Evolutionary conservation across 2,797 vertebrate genomes (phyloP), one percentile per base, ranked within the genome.

Genomic region (Poeciliopsis infans): DNA sequence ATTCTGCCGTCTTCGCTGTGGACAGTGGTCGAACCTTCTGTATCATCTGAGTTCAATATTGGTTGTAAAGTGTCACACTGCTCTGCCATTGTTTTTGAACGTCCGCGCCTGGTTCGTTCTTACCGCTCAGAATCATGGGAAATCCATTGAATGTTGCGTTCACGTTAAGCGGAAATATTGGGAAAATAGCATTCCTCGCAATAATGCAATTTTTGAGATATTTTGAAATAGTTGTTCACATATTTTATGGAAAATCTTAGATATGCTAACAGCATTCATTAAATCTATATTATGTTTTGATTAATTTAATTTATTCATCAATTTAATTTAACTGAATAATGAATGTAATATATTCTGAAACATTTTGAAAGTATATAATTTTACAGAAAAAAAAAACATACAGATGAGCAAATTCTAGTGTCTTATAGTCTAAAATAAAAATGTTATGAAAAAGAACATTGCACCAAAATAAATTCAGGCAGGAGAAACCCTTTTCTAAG

Each of bases 121-220:
- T 36, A 2, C 0, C 75, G 87, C 87, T 80, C 0, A 92, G 95
- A 93, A 94, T 95, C 91, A 95, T 95, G 95, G 95, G 95, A 94
- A 87, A 87, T 20, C 1, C 2, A 41, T 5, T 2, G 43, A 59
- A 28, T 64, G 88, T 1, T 10, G 72, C 83, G 0, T 94, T 93
- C 78, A 88, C 0, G 51, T 18, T 0, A 10, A 66, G 18, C 8
- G 2, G 12, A 53, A 86, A 79, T 0, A 61, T 31, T 11, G 0
- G 49, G 23, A 73, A 78, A 74, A 33, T 0, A n/a, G 1, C 0
- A 0, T 2, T 11, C 2, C 0, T 28, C 25, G 53, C 25, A n/a
- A 25, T 10, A 55, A 28, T 57, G n/a, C n/a, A n/a, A 6, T 59
- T 59, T 59, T 12, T 59, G 11, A n/a, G 28, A 59, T 31, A 57